Evolutionary conservation across 2,888 invertebrate genomes (phyloP).

Genomic region (Anoncus sp.): DNA sequence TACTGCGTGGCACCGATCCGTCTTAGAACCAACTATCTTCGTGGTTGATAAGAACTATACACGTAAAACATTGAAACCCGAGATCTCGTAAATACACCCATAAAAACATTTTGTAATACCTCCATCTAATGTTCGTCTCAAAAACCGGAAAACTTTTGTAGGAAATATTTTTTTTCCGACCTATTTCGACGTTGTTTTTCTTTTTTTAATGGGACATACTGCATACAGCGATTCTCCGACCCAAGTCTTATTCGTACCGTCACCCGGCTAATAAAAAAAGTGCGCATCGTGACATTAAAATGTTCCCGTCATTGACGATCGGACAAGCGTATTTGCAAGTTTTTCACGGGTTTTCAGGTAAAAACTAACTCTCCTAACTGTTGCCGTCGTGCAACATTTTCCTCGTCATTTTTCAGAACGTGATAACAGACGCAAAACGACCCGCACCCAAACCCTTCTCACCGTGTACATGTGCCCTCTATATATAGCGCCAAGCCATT

Average conservation of each 20-base stretch:
- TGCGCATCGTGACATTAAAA: constrained; percentile 77
- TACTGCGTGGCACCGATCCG: no score
- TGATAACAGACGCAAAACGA: constrained; percentile 10
- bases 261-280: constrained; percentile 78
- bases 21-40: no score
- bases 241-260: constrained; percentile 78
- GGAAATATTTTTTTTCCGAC: not conserved
- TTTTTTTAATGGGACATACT: not conserved
- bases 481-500: constrained; percentile 45
- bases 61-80: no score
- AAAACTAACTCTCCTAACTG: not conserved
- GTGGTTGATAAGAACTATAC: no score
- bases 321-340: not conserved
- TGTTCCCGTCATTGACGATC: constrained; percentile 53
- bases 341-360: not conserved
- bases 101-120: no score
- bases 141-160: no score
- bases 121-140: no score
- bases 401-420: not conserved
- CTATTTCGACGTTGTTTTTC: no score
- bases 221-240: constrained; percentile 1
- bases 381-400: constrained; percentile 15
- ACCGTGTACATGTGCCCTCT: constrained; percentile 4
- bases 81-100: no score
- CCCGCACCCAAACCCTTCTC: not conserved